Base-by-base conservation (phyloP, 2,888 invertebrate genomes). In the Chrysolina americana region DNA sequence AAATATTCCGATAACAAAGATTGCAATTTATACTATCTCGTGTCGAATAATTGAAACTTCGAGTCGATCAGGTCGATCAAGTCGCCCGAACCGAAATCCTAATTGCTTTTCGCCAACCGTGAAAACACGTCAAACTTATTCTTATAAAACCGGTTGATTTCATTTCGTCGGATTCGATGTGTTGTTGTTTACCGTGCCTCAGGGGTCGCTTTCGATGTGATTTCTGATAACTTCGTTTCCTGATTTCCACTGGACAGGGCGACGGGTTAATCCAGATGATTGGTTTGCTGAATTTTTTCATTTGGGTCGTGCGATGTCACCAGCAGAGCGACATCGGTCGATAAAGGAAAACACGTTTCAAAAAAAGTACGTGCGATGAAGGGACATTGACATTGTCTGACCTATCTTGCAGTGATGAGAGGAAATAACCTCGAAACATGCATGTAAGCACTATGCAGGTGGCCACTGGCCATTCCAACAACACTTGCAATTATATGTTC, bases 171-270 rank as follows among this genome's bases (percentile, higher is more conserved):
- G 59, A 59, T 36, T 59, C 28, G 17, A 36, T 28, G n/a, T n/a
- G 36, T 59, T 59, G 36, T 59, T 53, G 53, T 17, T 17, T 48
- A 17, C 10, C 21, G 13, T 36, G 59, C 59, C 59, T 15, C 36
- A n/a, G 36, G 17, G 59, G 28, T 23, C 36, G 59, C 2, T 9
- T n/a, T n/a, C n/a, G 59, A 59, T 59, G 59, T 36, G 36, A 59
- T 59, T 59, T 56, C n/a, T 36, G 59, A 59, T 59, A 59, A 59
- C 15, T 59, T 36, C 59, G n/a, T 59, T 59, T 59, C 59, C 59
- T 59, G 59, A 28, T n/a, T 59, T 59, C 15, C 10, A n/a, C 8
- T 8, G n/a, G n/a, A 36, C 59, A 3, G 28, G 59, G 5, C 15
- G n/a, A 1, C 10, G 23, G 28, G 59, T 36, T 59, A 59, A 59